Percentiles rank a stretch among this genome's conserved stretches.
phyloP scores from a whole-genome alignment of 2,888 invertebrate species.

The Heliconius cydno region DNA sequence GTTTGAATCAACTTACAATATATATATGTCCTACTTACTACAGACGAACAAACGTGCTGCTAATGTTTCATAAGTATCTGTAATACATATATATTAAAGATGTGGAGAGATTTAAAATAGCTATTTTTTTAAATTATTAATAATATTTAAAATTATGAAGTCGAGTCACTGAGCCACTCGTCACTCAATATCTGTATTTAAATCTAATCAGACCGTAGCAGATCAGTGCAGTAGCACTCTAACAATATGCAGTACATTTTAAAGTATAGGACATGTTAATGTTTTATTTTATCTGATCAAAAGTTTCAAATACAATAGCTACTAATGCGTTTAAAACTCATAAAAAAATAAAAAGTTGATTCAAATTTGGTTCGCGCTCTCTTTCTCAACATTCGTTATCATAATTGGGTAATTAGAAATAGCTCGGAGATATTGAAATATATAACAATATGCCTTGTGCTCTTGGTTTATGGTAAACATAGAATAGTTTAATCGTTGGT shows the following conservation, averaged over 20 bases:
- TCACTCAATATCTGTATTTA: background rate
- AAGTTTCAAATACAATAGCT: background rate
- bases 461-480: slow-evolving; percentile 23
- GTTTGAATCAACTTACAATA: background rate
- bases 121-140: background rate
- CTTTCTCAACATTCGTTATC: background rate
- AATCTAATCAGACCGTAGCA: background rate
- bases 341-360: background rate
- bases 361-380: background rate
- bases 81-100: too few relatives aligned
- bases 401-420: background rate
- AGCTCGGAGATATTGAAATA: background rate
- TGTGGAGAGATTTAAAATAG: too few relatives aligned
- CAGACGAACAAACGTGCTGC: background rate
- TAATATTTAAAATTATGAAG: background rate
- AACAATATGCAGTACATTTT: too few relatives aligned
- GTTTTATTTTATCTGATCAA: background rate
- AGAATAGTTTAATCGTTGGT: slow-evolving; percentile 27
- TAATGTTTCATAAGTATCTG: background rate
- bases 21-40: too few relatives aligned
- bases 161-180: background rate
- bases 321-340: background rate
- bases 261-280: background rate
- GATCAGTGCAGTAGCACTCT: too few relatives aligned
- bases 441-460: slow-evolving; percentile 12